Conservation (phyloP, 2,113 vertebrate species). For the Gorsachius goisagi region DNA sequence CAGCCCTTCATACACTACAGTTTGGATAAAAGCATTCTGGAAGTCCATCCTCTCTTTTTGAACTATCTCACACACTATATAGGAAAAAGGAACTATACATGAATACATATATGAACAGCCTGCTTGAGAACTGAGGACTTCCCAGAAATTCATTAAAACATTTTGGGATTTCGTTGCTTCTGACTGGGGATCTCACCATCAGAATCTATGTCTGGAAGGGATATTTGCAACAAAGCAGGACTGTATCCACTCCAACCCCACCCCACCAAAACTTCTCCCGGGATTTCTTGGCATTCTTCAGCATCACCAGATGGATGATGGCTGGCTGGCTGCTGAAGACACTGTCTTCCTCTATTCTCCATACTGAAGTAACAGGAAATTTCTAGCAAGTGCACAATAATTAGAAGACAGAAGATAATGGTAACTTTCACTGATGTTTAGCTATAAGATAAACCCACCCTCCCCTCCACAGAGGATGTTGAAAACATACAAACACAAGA, state of each 20-base stretch:
- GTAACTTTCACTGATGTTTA: background rate
- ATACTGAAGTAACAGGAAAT: background rate
- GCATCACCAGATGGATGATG: background rate
- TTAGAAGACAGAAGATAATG: background rate
- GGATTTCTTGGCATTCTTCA: background rate
- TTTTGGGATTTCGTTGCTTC: background rate
- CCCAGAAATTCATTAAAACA: background rate
- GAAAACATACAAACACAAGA: background rate
- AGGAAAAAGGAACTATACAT: background rate
- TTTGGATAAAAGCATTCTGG: background rate
- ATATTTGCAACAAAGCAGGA: background rate
- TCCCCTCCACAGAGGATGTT: background rate
- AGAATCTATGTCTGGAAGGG: background rate
- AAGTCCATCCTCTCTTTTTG: background rate
- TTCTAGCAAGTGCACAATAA: background rate
- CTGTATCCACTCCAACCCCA: background rate
- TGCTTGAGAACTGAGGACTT: background rate
- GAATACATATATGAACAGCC: background rate
- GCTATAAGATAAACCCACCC: background rate
- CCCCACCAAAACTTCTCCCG: background rate
- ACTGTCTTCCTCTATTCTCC: background rate
- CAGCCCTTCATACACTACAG: background rate
- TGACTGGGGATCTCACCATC: background rate
- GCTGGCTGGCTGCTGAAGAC: background rate
- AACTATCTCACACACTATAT: background rate